A percentile compares a stretch with the other conserved stretches of the same genome.
Conservation (phyloP, 2,797 vertebrate species). For the Dendrocincla tyrannina region DNA sequence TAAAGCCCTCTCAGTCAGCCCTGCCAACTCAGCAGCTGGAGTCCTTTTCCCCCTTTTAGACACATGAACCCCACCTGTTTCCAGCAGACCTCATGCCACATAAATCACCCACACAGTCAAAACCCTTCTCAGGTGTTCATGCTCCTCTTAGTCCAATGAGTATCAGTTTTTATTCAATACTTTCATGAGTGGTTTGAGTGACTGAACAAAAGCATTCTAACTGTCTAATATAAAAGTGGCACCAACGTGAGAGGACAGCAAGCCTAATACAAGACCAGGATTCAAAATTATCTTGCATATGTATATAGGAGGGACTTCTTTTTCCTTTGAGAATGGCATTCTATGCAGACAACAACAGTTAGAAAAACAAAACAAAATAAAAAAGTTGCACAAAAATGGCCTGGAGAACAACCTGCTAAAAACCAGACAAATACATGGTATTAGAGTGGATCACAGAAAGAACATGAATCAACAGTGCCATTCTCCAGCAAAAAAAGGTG, state of each 20-base stretch:
- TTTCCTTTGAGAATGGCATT: not conserved
- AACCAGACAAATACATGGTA: not conserved
- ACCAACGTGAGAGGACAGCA: not conserved
- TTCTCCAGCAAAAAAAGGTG: not conserved
- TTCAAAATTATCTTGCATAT: not conserved
- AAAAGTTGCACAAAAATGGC: not conserved
- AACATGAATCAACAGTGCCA: not conserved
- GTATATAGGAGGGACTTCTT: accelerated
- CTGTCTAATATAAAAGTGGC: not conserved
- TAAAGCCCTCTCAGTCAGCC: not conserved
- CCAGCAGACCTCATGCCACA: not conserved
- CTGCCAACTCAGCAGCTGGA: not conserved
- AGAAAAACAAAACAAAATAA: not conserved
- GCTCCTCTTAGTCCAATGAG: not conserved
- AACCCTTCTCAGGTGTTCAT: not conserved
- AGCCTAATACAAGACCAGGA: not conserved
- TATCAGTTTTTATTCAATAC: not conserved
- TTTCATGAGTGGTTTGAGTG: not conserved
- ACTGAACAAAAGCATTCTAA: not conserved
- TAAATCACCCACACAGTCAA: not conserved
- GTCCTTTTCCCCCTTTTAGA: not conserved
- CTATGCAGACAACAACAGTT: not conserved
- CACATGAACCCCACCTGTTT: not conserved
- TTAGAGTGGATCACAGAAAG: not conserved
- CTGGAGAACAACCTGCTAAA: not conserved